A percentile compares a stretch with the other conserved stretches of the same genome.
These are phyloP conservation scores for Brachyhypopomus gauderio DNA, from an alignment of 2,113 vertebrate species.

Conservation along the genomic window DNA sequence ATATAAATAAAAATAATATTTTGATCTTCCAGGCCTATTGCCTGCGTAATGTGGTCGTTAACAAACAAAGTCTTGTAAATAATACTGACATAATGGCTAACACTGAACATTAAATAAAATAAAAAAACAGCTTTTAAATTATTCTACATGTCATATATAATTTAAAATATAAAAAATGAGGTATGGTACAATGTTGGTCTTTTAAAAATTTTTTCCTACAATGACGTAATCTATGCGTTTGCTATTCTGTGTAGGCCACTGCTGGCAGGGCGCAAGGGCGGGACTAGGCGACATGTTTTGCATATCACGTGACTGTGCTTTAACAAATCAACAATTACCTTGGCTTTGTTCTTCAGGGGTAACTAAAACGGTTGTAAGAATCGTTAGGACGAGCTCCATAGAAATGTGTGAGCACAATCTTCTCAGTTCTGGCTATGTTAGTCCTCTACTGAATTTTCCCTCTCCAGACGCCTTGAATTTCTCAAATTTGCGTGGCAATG, in stretches of 20 bases:
- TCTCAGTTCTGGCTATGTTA: conserved; percentile 90
- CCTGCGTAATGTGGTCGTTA: background rate
- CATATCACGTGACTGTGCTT: conserved; percentile 77
- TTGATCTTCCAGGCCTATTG: background rate
- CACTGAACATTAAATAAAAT: background rate
- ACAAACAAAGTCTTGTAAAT: background rate
- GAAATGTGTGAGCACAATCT: conserved; percentile 97
- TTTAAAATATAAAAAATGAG: too few relatives aligned
- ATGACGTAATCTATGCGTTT: conserved; percentile 8
- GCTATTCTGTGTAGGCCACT: background rate
- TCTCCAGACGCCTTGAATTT: conserved; percentile 90
- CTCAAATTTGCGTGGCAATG: conserved; percentile 87
- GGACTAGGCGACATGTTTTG: conserved; percentile 68
- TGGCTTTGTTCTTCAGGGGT: conserved; percentile 84
- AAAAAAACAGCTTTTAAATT: too few relatives aligned
- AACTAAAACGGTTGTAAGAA: conserved; percentile 85
- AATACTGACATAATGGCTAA: background rate
- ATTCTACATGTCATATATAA: too few relatives aligned
- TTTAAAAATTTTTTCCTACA: background rate
- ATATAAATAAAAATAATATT: too few relatives aligned
- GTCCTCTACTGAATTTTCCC: conserved; percentile 89
- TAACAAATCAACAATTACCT: conserved; percentile 81
- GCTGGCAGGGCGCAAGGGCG: conserved; percentile 63
- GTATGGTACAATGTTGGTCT: too few relatives aligned
- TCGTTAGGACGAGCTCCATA: conserved; percentile 82